Base-by-base conservation (phyloP, 1,140 invertebrate species). In the Sminthurinus signatus region DNA sequence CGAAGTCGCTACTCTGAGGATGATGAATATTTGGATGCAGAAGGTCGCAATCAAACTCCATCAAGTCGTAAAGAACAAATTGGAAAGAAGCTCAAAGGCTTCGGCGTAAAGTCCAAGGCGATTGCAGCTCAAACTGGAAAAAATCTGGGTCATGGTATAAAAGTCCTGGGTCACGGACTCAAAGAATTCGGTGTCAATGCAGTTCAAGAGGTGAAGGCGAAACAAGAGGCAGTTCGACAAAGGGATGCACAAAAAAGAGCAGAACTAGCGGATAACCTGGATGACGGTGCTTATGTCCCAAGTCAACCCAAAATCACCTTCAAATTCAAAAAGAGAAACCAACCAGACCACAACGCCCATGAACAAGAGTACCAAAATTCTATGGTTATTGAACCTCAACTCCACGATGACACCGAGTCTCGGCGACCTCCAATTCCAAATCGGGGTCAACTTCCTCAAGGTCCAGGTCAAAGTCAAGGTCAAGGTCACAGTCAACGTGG, bases 181-280 rank as follows among this genome's bases (percentile, higher is more conserved):
- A 58, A 68, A 44, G 43, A 65, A 39, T 60, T 67, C 29, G 70
- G 66, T 5, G 52, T 52, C 3, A 72, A 69, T 54, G 55, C 64
- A 10, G 46, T 71, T 17, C 60, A 63, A 23, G 70, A 71, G 36
- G 56, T 71, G 15, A 69, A 60, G 62, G 59, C 46, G 0, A 66
- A 61, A 36, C 66, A 67, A 32, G 64, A 66, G 50, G 65, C 66
- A 27, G 63, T 63, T 5, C 43, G 48, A 27, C 43, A 50, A 21
- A 19, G 32, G 1, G 46, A 27, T 19, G n/a, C 36, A 5, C 50
- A 62, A 48, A 28, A 55, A 19, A 60, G 83, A 80, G 65, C 86
- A 84, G 67, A 83, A 78, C 65, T 69, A 56, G 56, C 74, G 75
- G 12, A 77, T 78, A 55, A 76, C 76, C 21, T 27, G 25, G 60